phyloP scores from a whole-genome alignment of 2,113 vertebrate species.

The Campylomormyrus numenius region DNA sequence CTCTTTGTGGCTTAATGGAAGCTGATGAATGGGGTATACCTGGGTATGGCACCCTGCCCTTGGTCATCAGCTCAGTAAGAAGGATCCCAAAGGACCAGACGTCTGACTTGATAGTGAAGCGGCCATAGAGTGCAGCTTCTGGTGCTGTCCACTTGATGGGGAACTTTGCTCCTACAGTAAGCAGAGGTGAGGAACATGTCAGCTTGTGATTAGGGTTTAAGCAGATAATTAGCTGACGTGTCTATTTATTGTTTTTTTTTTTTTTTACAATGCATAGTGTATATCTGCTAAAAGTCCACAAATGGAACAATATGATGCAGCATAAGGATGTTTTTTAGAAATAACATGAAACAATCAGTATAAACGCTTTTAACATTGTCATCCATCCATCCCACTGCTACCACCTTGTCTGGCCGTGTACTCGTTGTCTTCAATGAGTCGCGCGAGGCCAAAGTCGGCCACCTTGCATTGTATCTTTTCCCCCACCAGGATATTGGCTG shows the following conservation, averaged over 20 bases:
- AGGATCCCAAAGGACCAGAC: slow-evolving; percentile 97
- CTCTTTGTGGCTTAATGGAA: not conserved
- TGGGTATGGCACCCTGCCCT: slow-evolving; percentile 93
- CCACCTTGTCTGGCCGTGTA: slow-evolving; percentile 92
- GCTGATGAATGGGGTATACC: slow-evolving; percentile 53
- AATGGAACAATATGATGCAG: not conserved
- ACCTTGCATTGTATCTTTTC: slow-evolving; percentile 92
- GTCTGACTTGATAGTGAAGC: slow-evolving; percentile 95
- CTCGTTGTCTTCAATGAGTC: slow-evolving; percentile 95
- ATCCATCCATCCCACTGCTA: not conserved
- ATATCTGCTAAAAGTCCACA: not conserved
- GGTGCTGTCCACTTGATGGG: slow-evolving; percentile 97
- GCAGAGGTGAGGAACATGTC: not conserved
- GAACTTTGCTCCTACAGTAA: slow-evolving; percentile 80
- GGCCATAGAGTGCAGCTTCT: slow-evolving; percentile 88
- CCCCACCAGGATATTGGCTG: slow-evolving; percentile 93
- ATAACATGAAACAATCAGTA: not conserved
- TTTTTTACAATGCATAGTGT: not conserved
- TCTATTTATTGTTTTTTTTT: not conserved
- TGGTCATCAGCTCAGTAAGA: slow-evolving; percentile 88
- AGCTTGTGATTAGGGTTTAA: not conserved
- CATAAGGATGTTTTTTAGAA: not conserved
- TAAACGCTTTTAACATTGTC: not conserved
- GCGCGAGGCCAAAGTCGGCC: slow-evolving; percentile 85
- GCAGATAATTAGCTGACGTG: not conserved